Evolutionary conservation across 1,140 invertebrate genomes (phyloP).

Genomic region (Drosophila carrolli): DNA sequence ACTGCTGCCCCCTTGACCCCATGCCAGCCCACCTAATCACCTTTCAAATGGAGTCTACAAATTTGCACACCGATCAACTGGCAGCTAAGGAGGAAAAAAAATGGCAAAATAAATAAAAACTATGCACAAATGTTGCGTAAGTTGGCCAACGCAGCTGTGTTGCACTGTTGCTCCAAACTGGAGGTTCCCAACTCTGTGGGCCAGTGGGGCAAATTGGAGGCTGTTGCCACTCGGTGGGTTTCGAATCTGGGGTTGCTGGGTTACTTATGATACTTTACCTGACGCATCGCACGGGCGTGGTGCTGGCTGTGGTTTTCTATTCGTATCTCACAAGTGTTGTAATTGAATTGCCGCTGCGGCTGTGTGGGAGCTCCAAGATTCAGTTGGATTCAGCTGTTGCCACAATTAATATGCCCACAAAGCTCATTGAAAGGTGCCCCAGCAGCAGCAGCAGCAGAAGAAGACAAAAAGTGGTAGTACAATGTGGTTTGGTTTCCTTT

Average conservation of each 20-base stretch:
- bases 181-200: slow-evolving; percentile 38
- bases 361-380: slow-evolving; percentile 44
- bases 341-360: slow-evolving; percentile 49
- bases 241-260: background rate
- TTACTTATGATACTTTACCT: slow-evolving; percentile 8
- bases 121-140: slow-evolving; percentile 46
- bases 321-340: slow-evolving; percentile 39
- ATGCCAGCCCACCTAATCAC: slow-evolving; percentile 43
- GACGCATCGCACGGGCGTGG: slow-evolving; percentile 56
- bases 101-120: slow-evolving; percentile 10
- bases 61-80: slow-evolving; percentile 45
- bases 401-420: slow-evolving; percentile 48
- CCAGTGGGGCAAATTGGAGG: slow-evolving; percentile 40
- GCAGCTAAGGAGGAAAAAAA: slow-evolving; percentile 1
- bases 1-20: background rate
- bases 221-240: slow-evolving; percentile 13
- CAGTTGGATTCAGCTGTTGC: slow-evolving; percentile 11
- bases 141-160: slow-evolving; percentile 50
- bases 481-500: slow-evolving; percentile 43
- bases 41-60: slow-evolving; percentile 47
- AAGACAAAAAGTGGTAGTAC: slow-evolving; percentile 15
- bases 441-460: slow-evolving; percentile 1
- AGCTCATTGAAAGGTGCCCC: slow-evolving; percentile 25
- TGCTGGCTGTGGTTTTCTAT: slow-evolving; percentile 32
- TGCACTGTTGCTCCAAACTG: slow-evolving; percentile 18